Evolutionary conservation across 2,797 vertebrate genomes (phyloP).

Genomic region (Valencia hispanica): DNA sequence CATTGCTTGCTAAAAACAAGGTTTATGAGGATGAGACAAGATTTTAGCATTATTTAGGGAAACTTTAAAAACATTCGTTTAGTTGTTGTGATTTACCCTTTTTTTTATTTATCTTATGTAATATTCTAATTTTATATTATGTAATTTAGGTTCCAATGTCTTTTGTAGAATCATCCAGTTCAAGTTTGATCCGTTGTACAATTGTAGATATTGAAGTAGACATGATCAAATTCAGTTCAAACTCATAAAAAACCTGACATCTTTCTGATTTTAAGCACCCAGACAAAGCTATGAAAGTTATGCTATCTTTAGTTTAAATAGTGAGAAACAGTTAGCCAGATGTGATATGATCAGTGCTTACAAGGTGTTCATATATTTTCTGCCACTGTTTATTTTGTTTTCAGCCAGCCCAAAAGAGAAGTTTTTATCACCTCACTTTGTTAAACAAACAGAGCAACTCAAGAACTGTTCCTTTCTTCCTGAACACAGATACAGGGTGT

Average conservation of each 20-base stretch:
- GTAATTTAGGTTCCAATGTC: background rate
- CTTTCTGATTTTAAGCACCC: background rate
- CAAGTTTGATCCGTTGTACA: background rate
- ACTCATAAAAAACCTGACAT: background rate
- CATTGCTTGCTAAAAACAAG: background rate
- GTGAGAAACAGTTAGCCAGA: background rate
- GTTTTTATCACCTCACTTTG: background rate
- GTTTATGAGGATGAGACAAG: background rate
- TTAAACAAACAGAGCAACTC: background rate
- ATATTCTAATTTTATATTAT: too few relatives aligned
- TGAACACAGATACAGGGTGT: background rate
- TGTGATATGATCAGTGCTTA: background rate
- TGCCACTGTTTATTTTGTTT: background rate
- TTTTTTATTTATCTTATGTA: background rate
- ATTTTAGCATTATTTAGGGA: background rate
- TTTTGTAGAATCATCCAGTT: background rate
- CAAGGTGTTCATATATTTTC: background rate
- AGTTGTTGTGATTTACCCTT: background rate
- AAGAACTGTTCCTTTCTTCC: background rate
- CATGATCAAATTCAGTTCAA: background rate
- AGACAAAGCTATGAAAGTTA: background rate
- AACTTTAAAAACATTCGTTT: background rate
- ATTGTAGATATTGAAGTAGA: background rate
- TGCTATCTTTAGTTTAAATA: background rate
- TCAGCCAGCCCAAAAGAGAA: background rate